Base-by-base conservation (phyloP, 2,797 vertebrate species). In the Myiothlypis chrysogaster region DNA sequence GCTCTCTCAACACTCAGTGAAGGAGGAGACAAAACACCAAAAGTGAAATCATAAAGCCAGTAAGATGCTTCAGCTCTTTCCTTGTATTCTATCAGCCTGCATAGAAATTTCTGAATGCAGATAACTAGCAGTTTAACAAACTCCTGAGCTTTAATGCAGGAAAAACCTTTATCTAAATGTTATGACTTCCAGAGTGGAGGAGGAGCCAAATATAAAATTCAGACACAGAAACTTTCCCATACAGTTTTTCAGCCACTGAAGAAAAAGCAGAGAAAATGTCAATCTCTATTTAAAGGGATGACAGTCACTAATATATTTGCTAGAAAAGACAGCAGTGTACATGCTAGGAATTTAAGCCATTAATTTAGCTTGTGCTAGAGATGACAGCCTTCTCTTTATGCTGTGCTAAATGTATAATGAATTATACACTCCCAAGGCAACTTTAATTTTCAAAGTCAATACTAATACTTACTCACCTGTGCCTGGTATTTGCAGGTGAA, bases 401-500 rank as follows among this genome's bases (percentile, higher is more conserved):
- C 89, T 56, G 44, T 78, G 72, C 73, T 93, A 82, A 92, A 96
- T 91, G 92, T 96, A 96, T 95, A 97, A 96, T 93, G 93, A 95
- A 95, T 61, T 69, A 91, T 37, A 79, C 15, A 18, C 63, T 90
- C 90, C 79, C 87, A 94, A 87, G 86, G 70, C 86, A 91, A 88
- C 39, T 94, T 83, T 85, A 89, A 95, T 94, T 96, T 96, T 92
- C 87, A 57, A 96, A 96, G 85, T 65, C 85, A 94, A 93, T 94
- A 55, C 88, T 78, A 60, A 90, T 55, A 89, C 85, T 89, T 92
- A 87, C 65, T 95, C 76, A 83, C n/a, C 53, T 69, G 2, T 92
- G 79, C 64, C 91, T 81, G 76, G 75, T 70, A 73, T 49, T 82
- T 60, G 35, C 66, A 92, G 66, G 90, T 88, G 95, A 94, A 80